Conservation (phyloP, 2,888 invertebrate genomes). For the Brassicogethes aeneus region DNA sequence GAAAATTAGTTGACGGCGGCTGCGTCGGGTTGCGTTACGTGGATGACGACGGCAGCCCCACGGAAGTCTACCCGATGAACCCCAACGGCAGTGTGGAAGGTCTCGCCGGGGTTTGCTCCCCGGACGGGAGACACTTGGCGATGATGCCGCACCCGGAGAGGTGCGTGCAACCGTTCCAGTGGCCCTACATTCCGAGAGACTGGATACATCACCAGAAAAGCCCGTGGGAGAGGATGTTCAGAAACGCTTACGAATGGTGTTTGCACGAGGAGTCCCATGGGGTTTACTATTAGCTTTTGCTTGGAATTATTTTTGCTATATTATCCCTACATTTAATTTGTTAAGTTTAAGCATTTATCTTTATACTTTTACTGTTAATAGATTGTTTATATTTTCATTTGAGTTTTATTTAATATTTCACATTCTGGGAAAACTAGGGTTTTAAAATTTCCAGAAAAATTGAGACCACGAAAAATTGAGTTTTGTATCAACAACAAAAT, state of each 20-base stretch:
- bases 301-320: no score
- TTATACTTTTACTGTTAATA: no score
- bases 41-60: slow-evolving; percentile 66
- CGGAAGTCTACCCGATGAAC: slow-evolving; percentile 85
- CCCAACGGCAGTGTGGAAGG: slow-evolving; percentile 83
- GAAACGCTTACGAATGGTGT: slow-evolving; percentile 76
- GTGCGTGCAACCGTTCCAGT: slow-evolving; percentile 78
- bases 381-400: no score
- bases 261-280: slow-evolving; percentile 19
- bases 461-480: no score
- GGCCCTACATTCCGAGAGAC: slow-evolving; percentile 59
- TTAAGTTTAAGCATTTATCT: no score
- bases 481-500: no score
- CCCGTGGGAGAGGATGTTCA: slow-evolving; percentile 90
- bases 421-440: no score
- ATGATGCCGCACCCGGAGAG: slow-evolving; percentile 99
- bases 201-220: slow-evolving; percentile 51
- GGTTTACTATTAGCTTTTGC: slow-evolving; percentile 22
- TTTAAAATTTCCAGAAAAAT: no score
- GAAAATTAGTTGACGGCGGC: slow-evolving; percentile 45
- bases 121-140: slow-evolving; percentile 88
- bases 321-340: no score
- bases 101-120: slow-evolving; percentile 76
- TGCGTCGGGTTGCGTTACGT: slow-evolving; percentile 77
- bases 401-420: no score